Base-by-base conservation (phyloP, 2,888 invertebrate genomes). In the Hydriomena furcata region DNA sequence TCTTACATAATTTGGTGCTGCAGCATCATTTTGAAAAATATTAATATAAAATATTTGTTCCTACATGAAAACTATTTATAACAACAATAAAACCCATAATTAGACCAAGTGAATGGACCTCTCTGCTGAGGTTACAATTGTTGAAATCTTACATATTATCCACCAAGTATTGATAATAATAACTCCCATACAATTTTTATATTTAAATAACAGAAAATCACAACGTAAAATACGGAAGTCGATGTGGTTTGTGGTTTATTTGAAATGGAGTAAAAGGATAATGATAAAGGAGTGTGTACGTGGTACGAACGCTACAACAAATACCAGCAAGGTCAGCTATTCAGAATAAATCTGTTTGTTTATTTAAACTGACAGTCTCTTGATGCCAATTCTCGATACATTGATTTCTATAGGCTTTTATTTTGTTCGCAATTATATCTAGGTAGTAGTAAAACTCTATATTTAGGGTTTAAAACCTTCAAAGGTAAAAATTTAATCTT, bases 231-330 rank as follows among this genome's bases (percentile, higher is more conserved):
- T 73, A 67, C 70, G 79, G 78, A 82, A 78, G 68, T 68, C 53
- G 44, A 61, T 81, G 84, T 47, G 82, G 84, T 78, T 79, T 73
- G 78, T 61, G 81, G 82, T 75, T 82, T 74, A 72, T 61, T 69
- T 64, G 60, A 66, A 70, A 66, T 55, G 63, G 63, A 61, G 65
- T 63, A 55, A 66, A 69, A 61, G 49, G 48, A 55, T 61, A 63
- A 66, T 69, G 46, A 57, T n/a, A n/a, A n/a, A 44, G 65, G 64
- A 59, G 51, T 58, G 47, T n/a, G 11, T 17, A 21, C 20, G 23
- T 10, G 12, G 37, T 60, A 54, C 63, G 61, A 58, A 61, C 55
- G 51, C 57, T 38, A 65, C 66, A 67, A 66, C 66, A 61, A 52
- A 59, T 65, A 58, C 59, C 55, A 63, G 47, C 60, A 65, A 68